phyloP scores from a whole-genome alignment of 2,797 vertebrate genomes.

The Mustela erminea region DNA sequence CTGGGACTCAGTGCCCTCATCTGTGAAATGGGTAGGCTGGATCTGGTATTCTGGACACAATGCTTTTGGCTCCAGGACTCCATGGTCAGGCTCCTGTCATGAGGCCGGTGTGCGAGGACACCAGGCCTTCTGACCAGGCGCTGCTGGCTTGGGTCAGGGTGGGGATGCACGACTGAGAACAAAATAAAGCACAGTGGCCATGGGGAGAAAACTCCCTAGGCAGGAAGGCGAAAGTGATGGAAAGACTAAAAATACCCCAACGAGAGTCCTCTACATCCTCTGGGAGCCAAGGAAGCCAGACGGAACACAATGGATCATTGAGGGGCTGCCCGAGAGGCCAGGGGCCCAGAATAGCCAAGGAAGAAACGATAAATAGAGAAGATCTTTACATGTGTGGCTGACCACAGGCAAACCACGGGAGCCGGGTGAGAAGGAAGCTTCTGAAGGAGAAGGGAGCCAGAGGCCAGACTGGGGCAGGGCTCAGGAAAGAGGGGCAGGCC shows the following conservation, averaged over 20 bases:
- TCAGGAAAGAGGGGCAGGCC: neutral
- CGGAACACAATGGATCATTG: constrained; percentile 40
- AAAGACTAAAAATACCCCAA: constrained; percentile 67
- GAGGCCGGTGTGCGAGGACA: accelerated
- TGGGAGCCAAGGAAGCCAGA: constrained; percentile 51
- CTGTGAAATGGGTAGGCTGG: neutral
- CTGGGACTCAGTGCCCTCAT: neutral
- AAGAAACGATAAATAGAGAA: constrained; percentile 83
- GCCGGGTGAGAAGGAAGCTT: constrained; percentile 75
- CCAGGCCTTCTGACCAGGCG: neutral
- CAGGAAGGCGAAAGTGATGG: constrained; percentile 23
- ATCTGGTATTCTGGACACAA: neutral
- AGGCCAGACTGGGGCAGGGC: neutral
- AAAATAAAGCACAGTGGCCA: neutral
- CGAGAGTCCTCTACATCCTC: constrained; percentile 61
- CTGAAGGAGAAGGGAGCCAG: constrained; percentile 54
- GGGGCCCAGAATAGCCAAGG: constrained; percentile 81
- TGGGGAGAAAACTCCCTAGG: neutral
- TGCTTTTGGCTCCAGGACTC: neutral
- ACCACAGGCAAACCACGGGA: constrained; percentile 62
- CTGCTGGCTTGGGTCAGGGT: neutral
- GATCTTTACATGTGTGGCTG: constrained; percentile 81
- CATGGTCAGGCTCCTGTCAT: accelerated
- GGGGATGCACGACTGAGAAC: neutral
- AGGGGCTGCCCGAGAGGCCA: constrained; percentile 51